Base-by-base conservation (phyloP, 2,888 invertebrate genomes). In the Hydraecia micacea region DNA sequence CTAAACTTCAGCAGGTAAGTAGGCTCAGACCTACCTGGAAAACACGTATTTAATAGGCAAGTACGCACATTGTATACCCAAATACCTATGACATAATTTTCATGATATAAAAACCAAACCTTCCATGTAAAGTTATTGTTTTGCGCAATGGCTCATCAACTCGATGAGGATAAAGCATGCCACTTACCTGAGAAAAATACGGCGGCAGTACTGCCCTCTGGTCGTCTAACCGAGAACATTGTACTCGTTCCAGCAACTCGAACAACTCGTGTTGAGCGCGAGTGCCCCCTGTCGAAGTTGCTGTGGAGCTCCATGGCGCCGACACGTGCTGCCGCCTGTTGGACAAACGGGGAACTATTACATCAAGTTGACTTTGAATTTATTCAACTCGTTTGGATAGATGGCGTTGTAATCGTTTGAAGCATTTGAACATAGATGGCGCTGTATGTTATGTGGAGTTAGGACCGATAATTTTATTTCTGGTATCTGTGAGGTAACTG, bases 151-250 rank as follows among this genome's bases (percentile, higher is more conserved):
- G n/a, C 66, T 66, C 55, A 70, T 71, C 28, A 65, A 60, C 25
- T 46, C 8, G 13, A 80, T 62, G 81, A 68, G 71, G 42, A 49
- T 55, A 84, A 60, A 73, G 55, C 32, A 69, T 81, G 42, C 36
- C 52, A 70, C 97, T 95, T 95, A 98, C 98, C 98, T 98, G 98
- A 94, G 98, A 98, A 96, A 98, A 98, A 97, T 98, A 98, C 73
- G 98, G 98, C 87, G 99, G 99, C 93, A 99, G 97, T 91, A 99
- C 99, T 95, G 99, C 99, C 97, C 99, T 98, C 97, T 99, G 99
- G 97, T 99, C 99, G 95, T 99, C 99, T 93, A 99, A 97, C 84
- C 99, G 98, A 90, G 99, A 99, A 97, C 99, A 98, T 96, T 99
- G 99, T 89, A 99, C 98, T 93, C 98, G 98, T 96, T 99, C 99